Evolutionary conservation across 2,113 vertebrate genomes (phyloP).

Genomic region (Notiomystis cincta): DNA sequence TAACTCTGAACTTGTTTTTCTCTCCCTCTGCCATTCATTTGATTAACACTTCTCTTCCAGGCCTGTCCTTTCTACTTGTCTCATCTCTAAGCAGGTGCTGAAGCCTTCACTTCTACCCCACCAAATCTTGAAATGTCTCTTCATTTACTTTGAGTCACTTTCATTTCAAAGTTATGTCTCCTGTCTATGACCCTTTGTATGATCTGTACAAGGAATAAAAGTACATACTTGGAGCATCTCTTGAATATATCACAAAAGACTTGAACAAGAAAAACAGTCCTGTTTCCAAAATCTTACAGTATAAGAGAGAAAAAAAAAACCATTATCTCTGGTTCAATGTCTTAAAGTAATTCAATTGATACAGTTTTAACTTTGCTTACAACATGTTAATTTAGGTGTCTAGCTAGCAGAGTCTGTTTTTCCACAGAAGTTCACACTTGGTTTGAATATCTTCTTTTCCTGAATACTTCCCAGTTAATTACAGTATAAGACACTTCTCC

Average conservation of each 20-base stretch:
- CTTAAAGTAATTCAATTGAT: background rate
- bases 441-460: background rate
- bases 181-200: background rate
- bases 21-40: background rate
- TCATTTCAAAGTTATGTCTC: background rate
- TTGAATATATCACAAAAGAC: background rate
- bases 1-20: background rate
- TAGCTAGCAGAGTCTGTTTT: background rate
- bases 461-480: conserved; percentile 3
- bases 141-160: background rate
- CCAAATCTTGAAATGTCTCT: background rate
- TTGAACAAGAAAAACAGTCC: background rate
- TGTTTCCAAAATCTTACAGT: background rate
- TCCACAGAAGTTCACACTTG: background rate
- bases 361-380: background rate
- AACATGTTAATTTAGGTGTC: background rate
- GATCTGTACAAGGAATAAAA: background rate
- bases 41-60: background rate
- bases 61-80: background rate
- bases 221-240: background rate
- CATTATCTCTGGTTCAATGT: background rate
- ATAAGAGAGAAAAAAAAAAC: background rate
- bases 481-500: background rate
- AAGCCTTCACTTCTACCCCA: background rate
- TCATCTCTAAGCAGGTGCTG: background rate